Evolutionary conservation across 2,888 invertebrate genomes (phyloP), one percentile per base, ranked within the genome.

Genomic region (Caenorhabditis sinica): DNA sequence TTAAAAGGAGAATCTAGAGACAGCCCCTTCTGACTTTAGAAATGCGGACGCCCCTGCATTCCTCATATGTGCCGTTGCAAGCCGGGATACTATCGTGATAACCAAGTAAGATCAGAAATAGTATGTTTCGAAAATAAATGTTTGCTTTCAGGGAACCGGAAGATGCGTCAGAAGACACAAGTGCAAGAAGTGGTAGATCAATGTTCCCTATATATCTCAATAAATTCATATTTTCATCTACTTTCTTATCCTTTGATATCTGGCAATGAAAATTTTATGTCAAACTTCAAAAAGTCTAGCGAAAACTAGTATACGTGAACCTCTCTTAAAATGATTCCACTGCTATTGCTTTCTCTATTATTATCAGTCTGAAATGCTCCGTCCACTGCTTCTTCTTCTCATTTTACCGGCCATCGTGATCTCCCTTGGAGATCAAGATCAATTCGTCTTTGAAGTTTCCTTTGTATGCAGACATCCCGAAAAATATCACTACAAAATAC

Each of bases 61-160:
- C 77, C 77, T 6, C 49, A 77, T 40, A 13, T 51, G 30, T 83
- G 83, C 43, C 56, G 56, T 17, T 83, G 83, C 49, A 66, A 61
- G 6, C 11, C 8, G 0, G 77, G 77, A 28, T 61, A 28, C 20
- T 77, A 36, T 58, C 66, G 83, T 20, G 83, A 83, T 43, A 83
- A 76, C 45, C 68, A 56, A 33, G 68, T 68, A 63, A 17, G 6
- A 23, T 15, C 11, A 9, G 0, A 13, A 63, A 8, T 20, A 33
- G 17, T 23, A 51, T 51, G 20, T 8, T 49, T 49, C n/a, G 23
- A 13, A 4, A 65, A 61, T n/a, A 2, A 30, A 17, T 30, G n/a
- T 45, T 49, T 68, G 30, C 1, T 63, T 63, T 43, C 51, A 77
- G 53, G 77, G 77, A 61, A 58, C 71, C 53, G 77, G 77, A 9